Evolutionary conservation across 2,888 invertebrate species (phyloP).

Genomic region (Pecten maximus): DNA sequence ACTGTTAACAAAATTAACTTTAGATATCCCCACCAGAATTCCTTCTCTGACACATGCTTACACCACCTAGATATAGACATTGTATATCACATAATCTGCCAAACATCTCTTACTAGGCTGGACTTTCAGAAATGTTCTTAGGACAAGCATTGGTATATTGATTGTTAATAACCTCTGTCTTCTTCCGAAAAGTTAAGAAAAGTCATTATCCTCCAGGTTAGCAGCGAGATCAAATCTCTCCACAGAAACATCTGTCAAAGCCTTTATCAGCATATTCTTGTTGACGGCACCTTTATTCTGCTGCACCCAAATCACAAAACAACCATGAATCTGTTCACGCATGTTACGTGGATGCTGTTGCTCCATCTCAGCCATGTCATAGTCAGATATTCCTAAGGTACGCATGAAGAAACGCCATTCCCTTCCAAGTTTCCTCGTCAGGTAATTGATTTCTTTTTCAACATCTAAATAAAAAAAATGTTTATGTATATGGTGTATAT

Average conservation of each 20-base stretch:
- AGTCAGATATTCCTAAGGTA: constrained; percentile 63
- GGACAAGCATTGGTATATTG: too few species aligned
- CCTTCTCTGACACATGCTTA: too few species aligned
- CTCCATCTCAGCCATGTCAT: constrained; percentile 62
- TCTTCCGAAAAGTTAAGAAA: constrained; percentile 26
- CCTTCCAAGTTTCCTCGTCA: constrained; percentile 62
- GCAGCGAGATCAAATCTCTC: constrained; percentile 64
- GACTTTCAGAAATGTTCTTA: too few species aligned
- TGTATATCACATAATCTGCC: too few species aligned
- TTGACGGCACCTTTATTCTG: constrained; percentile 61
- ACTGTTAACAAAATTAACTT: too few species aligned
- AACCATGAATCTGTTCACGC: constrained; percentile 68
- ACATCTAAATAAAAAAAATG: constrained; percentile 59
- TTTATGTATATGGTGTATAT: too few species aligned
- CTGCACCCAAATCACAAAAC: constrained; percentile 62
- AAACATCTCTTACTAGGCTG: too few species aligned
- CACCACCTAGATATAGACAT: too few species aligned
- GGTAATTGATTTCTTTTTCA: constrained; percentile 62
- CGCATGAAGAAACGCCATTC: constrained; percentile 72
- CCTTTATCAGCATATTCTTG: constrained; percentile 58
- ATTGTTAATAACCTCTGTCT: background rate
- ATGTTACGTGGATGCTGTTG: constrained; percentile 62
- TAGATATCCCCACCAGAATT: too few species aligned
- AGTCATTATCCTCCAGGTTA: constrained; percentile 55
- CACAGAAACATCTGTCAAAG: constrained; percentile 58